Conservation (phyloP, 2,888 invertebrate genomes). For the Pristionchus maxplancki region DNA sequence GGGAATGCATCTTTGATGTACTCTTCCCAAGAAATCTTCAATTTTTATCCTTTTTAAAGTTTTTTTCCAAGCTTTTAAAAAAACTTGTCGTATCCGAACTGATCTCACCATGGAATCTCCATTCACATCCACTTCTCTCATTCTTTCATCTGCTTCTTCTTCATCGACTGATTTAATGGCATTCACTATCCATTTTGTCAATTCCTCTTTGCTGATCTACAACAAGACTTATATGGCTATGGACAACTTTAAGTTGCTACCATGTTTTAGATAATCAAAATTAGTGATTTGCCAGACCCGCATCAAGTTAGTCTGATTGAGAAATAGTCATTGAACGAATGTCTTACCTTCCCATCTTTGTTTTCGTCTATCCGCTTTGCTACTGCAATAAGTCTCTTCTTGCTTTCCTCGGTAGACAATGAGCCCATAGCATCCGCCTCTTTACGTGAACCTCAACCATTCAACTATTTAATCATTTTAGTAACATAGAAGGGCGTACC, state of each 20-base stretch:
- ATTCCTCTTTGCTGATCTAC: constrained; percentile 81
- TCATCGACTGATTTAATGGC: constrained; percentile 86
- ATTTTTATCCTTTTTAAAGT: not conserved
- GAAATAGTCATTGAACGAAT: not conserved
- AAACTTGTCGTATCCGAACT: too few species aligned
- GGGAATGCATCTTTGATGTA: constrained; percentile 89
- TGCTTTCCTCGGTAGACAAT: constrained; percentile 89
- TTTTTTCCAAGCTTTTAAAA: too few species aligned
- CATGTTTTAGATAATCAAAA: too few species aligned
- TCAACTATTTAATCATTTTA: not conserved
- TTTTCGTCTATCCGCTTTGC: constrained; percentile 87
- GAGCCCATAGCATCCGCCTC: constrained; percentile 93
- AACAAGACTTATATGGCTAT: not conserved
- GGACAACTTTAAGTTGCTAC: too few species aligned
- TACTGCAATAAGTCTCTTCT: constrained; percentile 85
- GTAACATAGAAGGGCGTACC: not conserved
- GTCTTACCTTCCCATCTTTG: constrained; percentile 41
- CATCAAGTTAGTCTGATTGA: not conserved
- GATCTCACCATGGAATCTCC: constrained; percentile 62
- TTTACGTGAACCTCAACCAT: constrained; percentile 86
- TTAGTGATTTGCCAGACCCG: too few species aligned
- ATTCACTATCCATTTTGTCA: constrained; percentile 92
- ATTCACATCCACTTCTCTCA: constrained; percentile 84
- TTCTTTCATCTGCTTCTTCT: constrained; percentile 77
- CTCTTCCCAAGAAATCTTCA: constrained; percentile 88